Evolutionary conservation across 2,888 invertebrate genomes (phyloP), one percentile per base, ranked within the genome.

Genomic region (Ecdyonurus torrentis): DNA sequence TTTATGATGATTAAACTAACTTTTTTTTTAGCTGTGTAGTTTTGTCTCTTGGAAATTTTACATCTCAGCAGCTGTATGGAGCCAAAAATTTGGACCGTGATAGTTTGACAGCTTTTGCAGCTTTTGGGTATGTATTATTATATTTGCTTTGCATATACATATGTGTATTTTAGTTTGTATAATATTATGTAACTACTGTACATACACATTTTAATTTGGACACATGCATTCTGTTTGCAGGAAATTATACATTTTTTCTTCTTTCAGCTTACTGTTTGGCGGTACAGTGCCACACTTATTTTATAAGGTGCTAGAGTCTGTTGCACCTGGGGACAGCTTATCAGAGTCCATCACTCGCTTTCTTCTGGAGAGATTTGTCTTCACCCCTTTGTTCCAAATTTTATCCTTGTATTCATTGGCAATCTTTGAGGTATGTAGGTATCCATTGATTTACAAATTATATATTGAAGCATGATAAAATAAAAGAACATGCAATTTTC

Each of bases 201-300:
- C n/a, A n/a, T n/a, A n/a, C n/a, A n/a, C n/a, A n/a, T n/a, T n/a
- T n/a, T n/a, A n/a, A n/a, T n/a, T n/a, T n/a, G n/a, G n/a, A n/a
- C n/a, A n/a, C n/a, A n/a, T n/a, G n/a, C n/a, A n/a, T n/a, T n/a
- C n/a, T n/a, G n/a, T n/a, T n/a, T n/a, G n/a, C n/a, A n/a, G n/a
- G n/a, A n/a, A n/a, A n/a, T n/a, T n/a, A n/a, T n/a, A n/a, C n/a
- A n/a, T n/a, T 58, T 55, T 62, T 62, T 65, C 65, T 37, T 65
- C 66, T 70, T 73, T 58, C 74, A 88, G 89, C 60, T 76, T 90
- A 58, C 70, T 88, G n/a, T 89, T 90, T 73, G 89, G 89, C 63
- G 90, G 90, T 25, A 81, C 86, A 1, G 76, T 89, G 2, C 89
- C 90, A 0, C 89, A 90, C 73, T 87, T 83, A 70, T 89, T 90